Evolutionary conservation across 2,888 invertebrate genomes (phyloP), one percentile per base, ranked within the genome.

Genomic region (Anarsia innoxiella): DNA sequence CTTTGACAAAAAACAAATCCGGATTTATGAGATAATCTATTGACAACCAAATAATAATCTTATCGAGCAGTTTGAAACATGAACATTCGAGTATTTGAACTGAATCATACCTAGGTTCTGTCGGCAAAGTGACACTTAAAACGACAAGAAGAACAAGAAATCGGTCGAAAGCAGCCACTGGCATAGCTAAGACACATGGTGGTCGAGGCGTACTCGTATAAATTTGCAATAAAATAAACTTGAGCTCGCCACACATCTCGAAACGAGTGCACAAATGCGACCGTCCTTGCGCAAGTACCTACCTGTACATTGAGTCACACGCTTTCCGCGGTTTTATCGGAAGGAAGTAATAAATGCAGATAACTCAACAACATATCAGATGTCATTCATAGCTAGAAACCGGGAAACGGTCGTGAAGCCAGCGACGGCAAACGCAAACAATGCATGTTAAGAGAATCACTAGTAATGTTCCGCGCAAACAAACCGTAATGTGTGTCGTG

Each of bases 241-340:
- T 44, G 47, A 55, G 45, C 48, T 52, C 44, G 44, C 57, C 49
- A 51, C 52, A 58, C 48, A 52, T 51, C 53, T 56, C 56, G 48
- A 41, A 53, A 56, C 51, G 56, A 53, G 63, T 55, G 59, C 59
- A 68, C 68, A 69, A 76, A 76, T 78, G 76, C 59, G 56, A 64
- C 61, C 63, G 77, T 72, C 79, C 79, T 79, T 80, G 80, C 56
- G 51, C 53, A 44, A 57, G 56, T 46, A 44, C 51, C 48, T 54
- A 56, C 56, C 15, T 25, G 9, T 11, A 25, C 33, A 12, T 23
- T 53, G n/a, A 50, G 46, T 48, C 47, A 53, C 56, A 59, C 12
- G 8, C 19, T 19, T 19, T 19, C 19, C 19, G 19, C 19, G 19
- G 8, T 19, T 19, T 12, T 47, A 53, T 65, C 61, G 62, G 63